Base-by-base conservation (phyloP, 1,140 invertebrate genomes). In the Papilio glaucus region DNA sequence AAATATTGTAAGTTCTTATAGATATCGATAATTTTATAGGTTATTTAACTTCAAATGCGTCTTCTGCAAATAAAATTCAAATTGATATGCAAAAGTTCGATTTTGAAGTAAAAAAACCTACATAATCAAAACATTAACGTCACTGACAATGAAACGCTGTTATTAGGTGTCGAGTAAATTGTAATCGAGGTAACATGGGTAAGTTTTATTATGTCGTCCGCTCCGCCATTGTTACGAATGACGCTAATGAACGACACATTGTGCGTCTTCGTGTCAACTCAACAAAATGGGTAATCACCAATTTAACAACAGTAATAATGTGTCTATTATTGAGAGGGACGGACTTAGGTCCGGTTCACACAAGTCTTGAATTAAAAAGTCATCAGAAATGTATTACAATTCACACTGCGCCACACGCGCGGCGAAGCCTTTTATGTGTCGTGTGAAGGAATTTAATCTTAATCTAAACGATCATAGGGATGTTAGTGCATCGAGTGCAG, bases 351-450 rank as follows among this genome's bases (percentile, higher is more conserved):
- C 62, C 45, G 57, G 45, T 86, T 91, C 89, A 90, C 89, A 90
- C 86, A 85, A 78, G 77, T 73, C 57, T 79, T 79, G 83, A 88
- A 92, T 92, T 92, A 92, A 89, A 92, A 91, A 86, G 79, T 74
- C 89, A 88, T 92, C 89, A 92, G 78, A 88, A 91, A 88, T 83
- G 81, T 89, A 92, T 92, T 91, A 90, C 80, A 81, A 72, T 80
- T 84, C 82, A 86, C 82, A 83, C 85, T 81, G 87, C 82, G 73
- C 87, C 87, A 88, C 87, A 86, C 84, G 83, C 80, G 82, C 78
- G 78, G 81, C 61, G 72, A 65, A 70, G 68, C 60, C 63, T 72
- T 61, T 61, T 61, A 70, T 26, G 26, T 26, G 61, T 63, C 10
- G 24, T 45, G 29, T 33, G 45, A 41, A 39, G 65, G 18, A 82